Percentiles rank a stretch among this genome's conserved stretches.
phyloP scores from a whole-genome alignment of 1,140 invertebrate genomes.

The Glossosoma conforme region DNA sequence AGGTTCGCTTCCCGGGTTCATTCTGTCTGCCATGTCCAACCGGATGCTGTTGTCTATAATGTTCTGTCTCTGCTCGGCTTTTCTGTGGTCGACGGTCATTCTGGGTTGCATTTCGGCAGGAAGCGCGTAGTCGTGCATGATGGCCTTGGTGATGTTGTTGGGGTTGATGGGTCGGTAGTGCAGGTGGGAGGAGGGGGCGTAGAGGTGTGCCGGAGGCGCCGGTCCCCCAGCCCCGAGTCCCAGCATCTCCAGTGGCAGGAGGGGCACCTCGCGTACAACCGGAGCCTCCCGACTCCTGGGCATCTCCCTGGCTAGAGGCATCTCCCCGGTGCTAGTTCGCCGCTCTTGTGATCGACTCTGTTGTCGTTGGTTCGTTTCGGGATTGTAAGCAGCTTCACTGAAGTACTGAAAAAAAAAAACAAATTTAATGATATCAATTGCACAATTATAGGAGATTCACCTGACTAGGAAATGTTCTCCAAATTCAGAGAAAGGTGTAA shows the following conservation, averaged over 20 bases:
- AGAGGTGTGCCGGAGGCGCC: slow-evolving; percentile 42
- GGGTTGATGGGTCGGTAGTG: slow-evolving; percentile 26
- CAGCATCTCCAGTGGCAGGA: slow-evolving; percentile 36
- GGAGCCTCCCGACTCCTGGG: too few species aligned
- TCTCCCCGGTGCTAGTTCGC: slow-evolving; percentile 34
- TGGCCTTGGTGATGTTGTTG: slow-evolving; percentile 17
- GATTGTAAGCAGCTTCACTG: slow-evolving; percentile 80
- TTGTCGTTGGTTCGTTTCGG: slow-evolving; percentile 71
- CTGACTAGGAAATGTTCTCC: too few species aligned
- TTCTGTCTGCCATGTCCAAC: slow-evolving; percentile 1
- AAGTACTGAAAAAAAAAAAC: slow-evolving; percentile 64
- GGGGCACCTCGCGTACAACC: slow-evolving; percentile 26
- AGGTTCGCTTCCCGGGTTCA: slow-evolving; percentile 1
- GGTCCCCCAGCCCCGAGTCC: slow-evolving; percentile 30
- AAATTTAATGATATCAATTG: not conserved
- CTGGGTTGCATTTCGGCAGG: slow-evolving; percentile 19
- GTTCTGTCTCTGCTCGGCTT: slow-evolving; percentile 8
- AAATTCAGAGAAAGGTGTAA: too few species aligned
- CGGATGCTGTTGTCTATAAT: slow-evolving; percentile 1
- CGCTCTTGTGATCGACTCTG: slow-evolving; percentile 40
- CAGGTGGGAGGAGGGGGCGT: slow-evolving; percentile 40
- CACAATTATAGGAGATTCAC: too few species aligned
- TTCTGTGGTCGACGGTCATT: slow-evolving; percentile 18
- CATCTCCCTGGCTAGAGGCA: slow-evolving; percentile 36
- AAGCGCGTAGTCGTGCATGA: slow-evolving; percentile 18